phyloP scores from a whole-genome alignment of 92 coral and sea anemone genomes.

The Parazoanthus atlanticus region DNA sequence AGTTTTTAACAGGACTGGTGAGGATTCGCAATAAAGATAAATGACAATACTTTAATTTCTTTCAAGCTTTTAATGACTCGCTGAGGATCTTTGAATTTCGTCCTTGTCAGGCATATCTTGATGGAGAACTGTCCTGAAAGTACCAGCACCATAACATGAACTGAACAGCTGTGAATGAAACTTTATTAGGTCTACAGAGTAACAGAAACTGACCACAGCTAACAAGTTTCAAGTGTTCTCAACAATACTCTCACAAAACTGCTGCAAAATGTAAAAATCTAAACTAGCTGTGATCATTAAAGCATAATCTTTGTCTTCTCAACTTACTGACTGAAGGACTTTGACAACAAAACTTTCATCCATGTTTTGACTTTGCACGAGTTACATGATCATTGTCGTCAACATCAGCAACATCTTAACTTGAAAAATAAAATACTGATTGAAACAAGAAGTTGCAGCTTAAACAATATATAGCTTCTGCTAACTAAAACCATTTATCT shows the following conservation, averaged over 20 bases:
- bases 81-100: background rate
- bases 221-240: background rate
- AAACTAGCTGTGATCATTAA: background rate
- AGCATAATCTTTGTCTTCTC: background rate
- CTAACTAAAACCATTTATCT: conserved; percentile 3
- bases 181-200: background rate
- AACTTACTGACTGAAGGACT: background rate
- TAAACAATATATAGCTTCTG: background rate
- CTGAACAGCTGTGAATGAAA: conserved; percentile 5
- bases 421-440: background rate
- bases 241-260: background rate
- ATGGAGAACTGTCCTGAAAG: background rate
- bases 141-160: background rate
- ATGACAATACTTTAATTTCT: background rate
- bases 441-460: background rate
- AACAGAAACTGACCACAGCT: background rate
- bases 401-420: background rate
- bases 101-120: background rate
- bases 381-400: background rate
- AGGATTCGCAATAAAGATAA: background rate
- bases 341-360: background rate
- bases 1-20: background rate
- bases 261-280: background rate
- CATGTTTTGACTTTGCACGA: background rate
- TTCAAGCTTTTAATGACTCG: conserved; percentile 12